Evolutionary conservation across 1,140 invertebrate genomes (phyloP), one percentile per base, ranked within the genome.

Genomic region (Brachionus asplanchnoidis): DNA sequence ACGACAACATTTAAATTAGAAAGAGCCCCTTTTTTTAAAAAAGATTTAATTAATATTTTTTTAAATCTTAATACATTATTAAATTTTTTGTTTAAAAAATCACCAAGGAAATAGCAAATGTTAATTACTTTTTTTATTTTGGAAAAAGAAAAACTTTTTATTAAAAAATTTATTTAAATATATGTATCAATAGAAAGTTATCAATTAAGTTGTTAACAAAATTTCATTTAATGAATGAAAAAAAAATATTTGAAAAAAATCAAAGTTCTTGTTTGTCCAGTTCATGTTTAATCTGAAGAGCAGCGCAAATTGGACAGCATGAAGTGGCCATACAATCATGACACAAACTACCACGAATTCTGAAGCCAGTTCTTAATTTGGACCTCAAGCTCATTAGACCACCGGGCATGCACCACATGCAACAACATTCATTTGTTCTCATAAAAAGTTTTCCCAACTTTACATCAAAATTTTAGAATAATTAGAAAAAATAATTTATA

Each of bases 371-470:
- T 66, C 79, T 60, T 40, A 82, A 65, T 65, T 82, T 82, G 17
- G 79, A 28, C 40, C 79, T 40, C 12, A 82, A n/a, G 11, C 53
- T 46, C 53, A 82, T 68, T 46, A 82, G 32, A 46, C 79, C 79
- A 68, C 79, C 36, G n/a, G 79, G 79, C 8, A 82, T 40, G 20
- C 20, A 65, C 50, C 50, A 82, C 79, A 82, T 82, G 42, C 79
- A 82, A 46, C 79, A 82, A 68, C 79, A 82, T 82, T 82, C 79
- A 82, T 68, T 68, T 42, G 79, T 82, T 82, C 79, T 60, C 40
- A 20, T 82, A 68, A 82, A 82, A 26, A 82, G 42, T 32, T 82
- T 66, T 40, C 79, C 79, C 17, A 80, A 60, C 77, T 80, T 32
- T 26, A 42, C 1, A 36, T 70, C 6, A 8, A 36, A 14, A 50